These are phyloP conservation scores for Meganola albula DNA, from an alignment of 2,888 invertebrate genomes.

Conservation along the genomic window DNA sequence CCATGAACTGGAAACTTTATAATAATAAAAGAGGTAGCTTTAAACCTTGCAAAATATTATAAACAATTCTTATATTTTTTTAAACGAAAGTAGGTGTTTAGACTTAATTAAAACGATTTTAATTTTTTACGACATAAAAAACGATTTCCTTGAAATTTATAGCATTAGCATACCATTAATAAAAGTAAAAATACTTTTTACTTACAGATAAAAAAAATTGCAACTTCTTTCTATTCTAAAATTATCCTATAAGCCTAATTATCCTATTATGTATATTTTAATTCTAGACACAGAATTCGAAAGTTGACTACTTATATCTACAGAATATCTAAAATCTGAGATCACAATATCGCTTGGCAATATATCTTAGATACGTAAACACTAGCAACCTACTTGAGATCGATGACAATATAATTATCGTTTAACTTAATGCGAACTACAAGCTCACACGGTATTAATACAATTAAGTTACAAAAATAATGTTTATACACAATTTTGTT, in stretches of 20 bases:
- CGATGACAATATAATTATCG: conserved; percentile 22
- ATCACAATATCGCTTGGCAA: conserved; percentile 76
- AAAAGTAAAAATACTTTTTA: too few relatives aligned
- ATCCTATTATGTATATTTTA: too few relatives aligned
- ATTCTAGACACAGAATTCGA: conserved; percentile 25
- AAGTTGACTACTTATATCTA: conserved; percentile 29
- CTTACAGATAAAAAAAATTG: too few relatives aligned
- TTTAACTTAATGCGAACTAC: too few relatives aligned
- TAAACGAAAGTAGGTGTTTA: too few relatives aligned
- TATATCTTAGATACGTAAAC: conserved; percentile 46
- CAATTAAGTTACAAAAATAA: conserved; percentile 17
- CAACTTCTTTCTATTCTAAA: too few relatives aligned
- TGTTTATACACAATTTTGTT: too few relatives aligned
- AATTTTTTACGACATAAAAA: too few relatives aligned
- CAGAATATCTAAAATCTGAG: conserved; percentile 39
- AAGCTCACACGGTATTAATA: conserved; percentile 26
- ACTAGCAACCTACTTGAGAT: conserved; percentile 46
- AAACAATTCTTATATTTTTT: conserved; percentile 10
- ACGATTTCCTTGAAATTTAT: too few relatives aligned
- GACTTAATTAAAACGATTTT: too few relatives aligned
- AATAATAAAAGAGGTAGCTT: conserved; percentile 9
- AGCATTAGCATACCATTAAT: too few relatives aligned
- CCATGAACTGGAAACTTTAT: conserved; percentile 35
- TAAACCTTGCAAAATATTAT: conserved; percentile 8
- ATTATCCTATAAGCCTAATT: too few relatives aligned